Evolutionary conservation across 2,888 invertebrate species (phyloP).

Genomic region (Sinelater perroti): DNA sequence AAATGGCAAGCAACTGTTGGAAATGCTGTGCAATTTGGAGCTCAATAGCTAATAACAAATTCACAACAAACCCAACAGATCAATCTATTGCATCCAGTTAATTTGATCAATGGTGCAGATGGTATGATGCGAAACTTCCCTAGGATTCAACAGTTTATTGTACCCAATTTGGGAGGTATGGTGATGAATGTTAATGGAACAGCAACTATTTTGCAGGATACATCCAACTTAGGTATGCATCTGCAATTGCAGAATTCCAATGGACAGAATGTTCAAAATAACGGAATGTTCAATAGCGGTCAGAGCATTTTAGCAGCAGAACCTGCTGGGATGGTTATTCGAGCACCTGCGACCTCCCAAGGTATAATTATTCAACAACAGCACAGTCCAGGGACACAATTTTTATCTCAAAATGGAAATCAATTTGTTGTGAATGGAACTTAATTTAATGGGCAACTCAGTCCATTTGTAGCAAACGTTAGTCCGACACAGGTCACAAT

Average conservation of each 20-base stretch:
- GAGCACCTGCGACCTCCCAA: constrained; percentile 74
- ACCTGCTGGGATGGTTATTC: constrained; percentile 79
- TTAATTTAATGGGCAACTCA: constrained; percentile 78
- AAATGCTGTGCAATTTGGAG: constrained; percentile 67
- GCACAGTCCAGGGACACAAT: constrained; percentile 75
- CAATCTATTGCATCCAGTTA: constrained; percentile 82
- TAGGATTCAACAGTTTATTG: constrained; percentile 82
- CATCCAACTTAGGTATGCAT: constrained; percentile 75
- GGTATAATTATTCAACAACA: constrained; percentile 75
- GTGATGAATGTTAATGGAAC: constrained; percentile 80
- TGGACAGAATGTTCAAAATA: constrained; percentile 77
- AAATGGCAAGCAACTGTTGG: constrained; percentile 71
- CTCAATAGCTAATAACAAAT: constrained; percentile 74
- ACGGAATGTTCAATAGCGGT: constrained; percentile 70
- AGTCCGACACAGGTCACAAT: constrained; percentile 75
- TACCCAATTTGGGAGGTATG: constrained; percentile 82
- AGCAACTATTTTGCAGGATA: constrained; percentile 77
- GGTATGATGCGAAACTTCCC: constrained; percentile 79
- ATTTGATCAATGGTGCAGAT: constrained; percentile 75
- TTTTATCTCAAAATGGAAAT: constrained; percentile 75
- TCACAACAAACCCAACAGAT: constrained; percentile 67
- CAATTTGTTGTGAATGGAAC: constrained; percentile 81
- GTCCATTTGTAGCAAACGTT: constrained; percentile 79
- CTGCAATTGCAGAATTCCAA: constrained; percentile 83
- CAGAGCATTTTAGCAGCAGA: constrained; percentile 73